Percentiles rank a stretch among this genome's conserved stretches.
Evolutionary conservation across 2,888 invertebrate genomes (phyloP).

Genomic region (Melangyna quadrimaculata): DNA sequence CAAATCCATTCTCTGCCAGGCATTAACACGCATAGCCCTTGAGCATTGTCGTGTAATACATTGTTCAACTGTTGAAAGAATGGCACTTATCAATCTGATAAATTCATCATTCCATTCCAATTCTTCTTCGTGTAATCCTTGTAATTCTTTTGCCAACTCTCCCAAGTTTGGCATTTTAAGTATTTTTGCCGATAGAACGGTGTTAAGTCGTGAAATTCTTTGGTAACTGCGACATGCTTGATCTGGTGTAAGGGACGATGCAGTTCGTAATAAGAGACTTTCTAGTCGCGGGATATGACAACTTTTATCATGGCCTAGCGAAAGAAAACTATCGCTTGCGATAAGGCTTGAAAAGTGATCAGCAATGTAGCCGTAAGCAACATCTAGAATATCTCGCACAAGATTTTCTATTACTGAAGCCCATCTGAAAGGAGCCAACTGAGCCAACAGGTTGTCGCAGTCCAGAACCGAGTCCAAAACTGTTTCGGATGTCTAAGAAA

Average conservation of each 20-base stretch:
- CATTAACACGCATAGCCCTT: constrained; percentile 84
- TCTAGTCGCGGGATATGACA: constrained; percentile 90
- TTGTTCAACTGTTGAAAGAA: constrained; percentile 86
- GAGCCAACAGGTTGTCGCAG: constrained; percentile 90
- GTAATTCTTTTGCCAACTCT: constrained; percentile 78
- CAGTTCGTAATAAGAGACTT: constrained; percentile 89
- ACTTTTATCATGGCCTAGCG: constrained; percentile 86
- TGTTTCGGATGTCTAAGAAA: constrained; percentile 86
- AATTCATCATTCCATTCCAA: constrained; percentile 83
- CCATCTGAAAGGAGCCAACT: constrained; percentile 91
- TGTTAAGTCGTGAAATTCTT: constrained; percentile 79
- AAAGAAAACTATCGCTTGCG: constrained; percentile 85
- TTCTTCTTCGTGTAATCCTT: constrained; percentile 80
- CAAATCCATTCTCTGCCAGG: constrained; percentile 86
- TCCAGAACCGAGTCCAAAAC: constrained; percentile 92
- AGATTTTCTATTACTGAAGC: constrained; percentile 87
- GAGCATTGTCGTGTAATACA: constrained; percentile 87
- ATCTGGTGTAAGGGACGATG: constrained; percentile 90
- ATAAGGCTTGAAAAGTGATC: constrained; percentile 90
- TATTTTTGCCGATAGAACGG: constrained; percentile 80
- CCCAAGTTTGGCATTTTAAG: constrained; percentile 80
- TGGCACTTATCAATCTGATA: constrained; percentile 84
- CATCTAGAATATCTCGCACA: constrained; percentile 90
- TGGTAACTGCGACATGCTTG: constrained; percentile 91
- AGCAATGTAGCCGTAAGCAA: constrained; percentile 90